A percentile compares a stretch with the other conserved stretches of the same genome.
These are phyloP conservation scores for Orbicella faveolata DNA, from an alignment of 64 coral and sea anemone genomes.

Conservation along the genomic window DNA sequence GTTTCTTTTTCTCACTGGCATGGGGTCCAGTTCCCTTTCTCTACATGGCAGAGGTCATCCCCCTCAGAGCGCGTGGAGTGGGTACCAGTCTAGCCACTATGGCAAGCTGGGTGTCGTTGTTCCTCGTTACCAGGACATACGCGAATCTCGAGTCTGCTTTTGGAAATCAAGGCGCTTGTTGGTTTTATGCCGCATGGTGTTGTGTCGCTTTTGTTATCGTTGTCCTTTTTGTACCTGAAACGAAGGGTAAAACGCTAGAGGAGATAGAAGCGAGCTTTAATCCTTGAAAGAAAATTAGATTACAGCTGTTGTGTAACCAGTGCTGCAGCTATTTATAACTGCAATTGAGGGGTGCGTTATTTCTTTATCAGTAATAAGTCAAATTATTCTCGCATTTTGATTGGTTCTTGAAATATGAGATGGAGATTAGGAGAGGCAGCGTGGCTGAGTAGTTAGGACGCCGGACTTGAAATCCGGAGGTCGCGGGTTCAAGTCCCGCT, in stretches of 20 bases:
- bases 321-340: no score
- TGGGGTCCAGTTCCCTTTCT: constrained; percentile 89
- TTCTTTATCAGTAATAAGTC: no score
- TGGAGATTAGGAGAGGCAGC: no score
- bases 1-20: constrained; percentile 54
- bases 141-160: constrained; percentile 11
- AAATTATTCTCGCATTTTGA: no score
- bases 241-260: constrained; percentile 72
- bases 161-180: constrained; percentile 55
- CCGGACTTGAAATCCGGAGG: no score
- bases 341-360: no score
- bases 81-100: constrained; percentile 47
- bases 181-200: constrained; percentile 56
- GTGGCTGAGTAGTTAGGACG: no score
- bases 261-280: constrained; percentile 48
- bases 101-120: constrained; percentile 35
- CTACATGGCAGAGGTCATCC: constrained; percentile 73
- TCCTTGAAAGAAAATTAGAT: no score
- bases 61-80: constrained; percentile 70
- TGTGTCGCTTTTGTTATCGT: constrained; percentile 53
- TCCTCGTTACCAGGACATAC: constrained; percentile 80
- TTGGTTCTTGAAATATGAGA: no score
- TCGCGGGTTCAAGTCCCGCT: no score
- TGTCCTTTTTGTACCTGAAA: constrained; percentile 59
- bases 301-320: no score